Percentiles rank a stretch among this genome's conserved stretches.
Conservation (phyloP, 2,888 invertebrate genomes). For the Oithona nana region DNA sequence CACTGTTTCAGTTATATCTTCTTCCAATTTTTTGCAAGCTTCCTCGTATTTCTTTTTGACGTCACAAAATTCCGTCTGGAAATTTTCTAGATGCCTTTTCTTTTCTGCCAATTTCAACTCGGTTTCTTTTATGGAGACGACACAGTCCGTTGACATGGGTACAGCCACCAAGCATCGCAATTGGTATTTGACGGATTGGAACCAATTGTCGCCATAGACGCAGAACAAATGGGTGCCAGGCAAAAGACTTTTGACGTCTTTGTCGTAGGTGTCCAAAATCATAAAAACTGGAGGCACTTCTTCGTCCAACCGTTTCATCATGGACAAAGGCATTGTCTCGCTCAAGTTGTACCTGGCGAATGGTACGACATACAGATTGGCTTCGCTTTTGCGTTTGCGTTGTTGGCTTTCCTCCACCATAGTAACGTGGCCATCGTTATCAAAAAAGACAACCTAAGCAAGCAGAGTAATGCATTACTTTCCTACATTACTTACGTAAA, state of each 20-base stretch:
- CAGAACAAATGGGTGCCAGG: slow-evolving; percentile 16
- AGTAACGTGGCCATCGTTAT: slow-evolving; percentile 17
- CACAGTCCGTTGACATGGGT: neutral
- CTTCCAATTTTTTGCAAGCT: slow-evolving; percentile 9
- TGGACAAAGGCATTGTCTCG: slow-evolving; percentile 12
- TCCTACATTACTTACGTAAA: too few relatives aligned
- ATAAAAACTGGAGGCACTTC: slow-evolving; percentile 17
- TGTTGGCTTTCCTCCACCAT: slow-evolving; percentile 14
- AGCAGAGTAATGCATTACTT: too few relatives aligned
- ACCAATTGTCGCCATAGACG: slow-evolving; percentile 17
- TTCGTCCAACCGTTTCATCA: slow-evolving; percentile 13
- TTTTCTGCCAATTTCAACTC: slow-evolving; percentile 7
- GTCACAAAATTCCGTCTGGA: slow-evolving; percentile 12
- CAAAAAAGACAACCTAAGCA: slow-evolving; percentile 17
- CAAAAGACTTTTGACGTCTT: slow-evolving; percentile 12
- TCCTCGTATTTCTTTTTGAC: slow-evolving; percentile 12
- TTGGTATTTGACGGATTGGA: slow-evolving; percentile 9
- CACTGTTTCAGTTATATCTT: slow-evolving; percentile 5
- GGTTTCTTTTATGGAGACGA: neutral
- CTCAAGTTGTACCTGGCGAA: slow-evolving; percentile 5
- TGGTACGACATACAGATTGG: slow-evolving; percentile 16
- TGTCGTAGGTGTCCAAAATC: slow-evolving; percentile 10
- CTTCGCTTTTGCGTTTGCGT: slow-evolving; percentile 1
- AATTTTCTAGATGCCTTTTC: slow-evolving; percentile 15
- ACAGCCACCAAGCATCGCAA: slow-evolving; percentile 11